Evolutionary conservation across 2,888 invertebrate genomes (phyloP).

Genomic region (Celastrina argiolus): DNA sequence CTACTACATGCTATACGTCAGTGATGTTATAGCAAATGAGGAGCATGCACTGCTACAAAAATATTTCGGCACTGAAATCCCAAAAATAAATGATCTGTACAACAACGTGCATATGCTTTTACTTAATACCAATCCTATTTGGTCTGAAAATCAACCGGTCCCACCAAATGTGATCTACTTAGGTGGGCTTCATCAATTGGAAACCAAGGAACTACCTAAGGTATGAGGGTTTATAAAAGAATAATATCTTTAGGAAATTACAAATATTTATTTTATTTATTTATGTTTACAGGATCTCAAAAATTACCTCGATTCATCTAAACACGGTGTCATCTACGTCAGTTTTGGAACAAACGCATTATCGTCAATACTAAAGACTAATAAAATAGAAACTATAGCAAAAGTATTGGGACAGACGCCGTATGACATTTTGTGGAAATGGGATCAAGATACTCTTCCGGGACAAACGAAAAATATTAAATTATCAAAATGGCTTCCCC

Average conservation of each 20-base stretch:
- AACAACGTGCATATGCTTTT: constrained; percentile 19
- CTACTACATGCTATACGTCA: background rate
- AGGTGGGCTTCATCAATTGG: constrained; percentile 2
- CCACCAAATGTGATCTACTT: background rate
- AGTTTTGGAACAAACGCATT: constrained; percentile 47
- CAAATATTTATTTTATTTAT: background rate
- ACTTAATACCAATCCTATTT: constrained; percentile 7
- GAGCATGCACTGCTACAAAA: background rate
- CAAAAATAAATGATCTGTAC: constrained; percentile 6
- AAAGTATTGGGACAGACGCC: constrained; percentile 5
- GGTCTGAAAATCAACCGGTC: constrained; percentile 23
- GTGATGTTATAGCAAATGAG: background rate
- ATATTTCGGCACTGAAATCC: constrained; percentile 1
- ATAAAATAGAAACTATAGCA: constrained; percentile 9
- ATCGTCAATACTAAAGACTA: background rate
- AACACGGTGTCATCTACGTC: constrained; percentile 47
- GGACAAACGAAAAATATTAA: constrained; percentile 43
- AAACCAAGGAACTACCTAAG: constrained; percentile 12
- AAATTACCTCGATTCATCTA: constrained; percentile 41
- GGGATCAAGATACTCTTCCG: constrained; percentile 43
- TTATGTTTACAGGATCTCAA: constrained; percentile 39
- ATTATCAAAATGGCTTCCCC: constrained; percentile 51
- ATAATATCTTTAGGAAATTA: background rate
- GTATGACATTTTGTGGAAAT: constrained; percentile 52
- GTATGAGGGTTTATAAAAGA: too few species aligned